Evolutionary conservation across 2,113 vertebrate genomes (phyloP), one percentile per base, ranked within the genome.

Genomic region (Cyprinus carpio): DNA sequence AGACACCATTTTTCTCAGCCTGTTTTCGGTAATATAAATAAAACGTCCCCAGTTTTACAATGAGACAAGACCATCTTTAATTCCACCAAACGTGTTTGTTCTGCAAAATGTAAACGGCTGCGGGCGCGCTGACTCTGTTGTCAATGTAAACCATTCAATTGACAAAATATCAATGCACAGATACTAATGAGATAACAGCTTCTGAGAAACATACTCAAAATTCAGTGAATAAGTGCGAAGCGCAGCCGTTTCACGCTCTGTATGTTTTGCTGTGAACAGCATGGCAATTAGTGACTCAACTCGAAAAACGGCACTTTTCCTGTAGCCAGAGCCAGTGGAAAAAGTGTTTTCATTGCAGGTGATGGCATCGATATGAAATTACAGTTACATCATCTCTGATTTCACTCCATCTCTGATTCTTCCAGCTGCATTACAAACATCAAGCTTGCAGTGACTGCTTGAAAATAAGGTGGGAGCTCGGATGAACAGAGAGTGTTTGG

Each of bases 211-310:
- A 81, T 71, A n/a, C 34, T 60, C 88, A 91, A 86, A 69, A 87
- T 64, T 78, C 86, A 64, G 75, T 84, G 85, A 90, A 87, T 91
- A 89, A 16, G 80, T 91, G 81, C 11, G 82, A 90, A 86, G 83
- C 87, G 29, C 87, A 58, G 85, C 87, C 87, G 89, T 91, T 90
- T 92, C 81, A 82, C 83, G 67, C 77, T 31, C 80, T 60, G 89
- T 88, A 88, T 25, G 40, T 74, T 81, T 75, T 81, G 84, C 86
- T 85, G 72, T 6, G 78, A 88, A 72, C 74, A 85, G 90, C 82
- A 37, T 34, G 58, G 87, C 87, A 86, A 84, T 78, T 84, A 91
- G 84, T 88, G 86, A 91, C 89, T 89, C 88, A 89, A 91, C 87
- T 85, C 81, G 58, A 87, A 85, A 80, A 87, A 76, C 54, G 13